phyloP scores from a whole-genome alignment of 2,888 invertebrate species.

The Harmothoe impar region DNA sequence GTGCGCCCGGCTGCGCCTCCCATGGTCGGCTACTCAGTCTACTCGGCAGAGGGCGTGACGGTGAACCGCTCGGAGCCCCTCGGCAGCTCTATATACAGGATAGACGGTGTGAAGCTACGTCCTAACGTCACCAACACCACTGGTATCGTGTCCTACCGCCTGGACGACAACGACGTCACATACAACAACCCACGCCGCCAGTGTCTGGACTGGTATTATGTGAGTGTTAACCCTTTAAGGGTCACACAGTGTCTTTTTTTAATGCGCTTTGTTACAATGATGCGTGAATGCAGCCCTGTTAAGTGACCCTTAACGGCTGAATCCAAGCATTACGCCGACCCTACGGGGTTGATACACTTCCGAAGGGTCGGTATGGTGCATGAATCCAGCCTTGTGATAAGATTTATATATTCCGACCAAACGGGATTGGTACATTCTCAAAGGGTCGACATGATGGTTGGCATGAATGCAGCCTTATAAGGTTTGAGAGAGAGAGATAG shows the following conservation, averaged over 20 bases:
- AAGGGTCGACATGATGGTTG: no score
- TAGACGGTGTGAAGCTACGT: neutral
- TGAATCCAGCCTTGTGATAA: no score
- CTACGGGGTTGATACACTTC: no score
- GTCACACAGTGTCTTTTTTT: neutral
- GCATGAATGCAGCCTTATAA: no score
- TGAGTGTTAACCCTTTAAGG: slow-evolving; percentile 30
- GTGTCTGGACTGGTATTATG: slow-evolving; percentile 65
- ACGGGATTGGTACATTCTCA: no score
- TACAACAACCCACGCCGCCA: slow-evolving; percentile 51
- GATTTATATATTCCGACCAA: no score
- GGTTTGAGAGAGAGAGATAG: no score
- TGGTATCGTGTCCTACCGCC: slow-evolving; percentile 59
- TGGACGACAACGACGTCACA: slow-evolving; percentile 39
- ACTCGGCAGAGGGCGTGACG: neutral
- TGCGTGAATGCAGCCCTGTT: no score
- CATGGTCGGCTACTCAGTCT: slow-evolving; percentile 4
- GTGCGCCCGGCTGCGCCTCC: no score
- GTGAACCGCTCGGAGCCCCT: neutral
- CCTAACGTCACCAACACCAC: slow-evolving; percentile 16
- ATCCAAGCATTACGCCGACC: no score
- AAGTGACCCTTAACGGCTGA: no score
- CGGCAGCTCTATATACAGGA: neutral
- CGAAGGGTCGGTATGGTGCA: no score
- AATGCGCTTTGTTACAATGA: neutral